Evolutionary conservation across 2,113 vertebrate genomes (phyloP).

Genomic region (Melanerpes aurifrons): DNA sequence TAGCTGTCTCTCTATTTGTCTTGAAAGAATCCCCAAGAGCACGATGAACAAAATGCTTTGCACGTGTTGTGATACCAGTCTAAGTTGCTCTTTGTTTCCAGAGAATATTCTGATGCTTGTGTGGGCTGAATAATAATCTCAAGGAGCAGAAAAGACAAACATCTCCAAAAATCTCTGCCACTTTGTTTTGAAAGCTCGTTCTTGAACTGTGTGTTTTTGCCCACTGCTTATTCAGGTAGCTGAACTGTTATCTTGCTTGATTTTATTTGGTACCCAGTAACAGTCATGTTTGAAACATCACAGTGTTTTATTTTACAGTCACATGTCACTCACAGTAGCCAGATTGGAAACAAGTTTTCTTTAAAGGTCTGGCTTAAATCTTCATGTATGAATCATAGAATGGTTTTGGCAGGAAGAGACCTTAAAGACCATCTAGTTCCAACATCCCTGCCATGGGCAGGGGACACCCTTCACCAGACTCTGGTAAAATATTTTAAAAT

Average conservation of each 20-base stretch:
- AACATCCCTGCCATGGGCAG: not conserved
- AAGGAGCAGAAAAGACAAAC: slow-evolving; percentile 28
- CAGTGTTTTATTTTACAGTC: not conserved
- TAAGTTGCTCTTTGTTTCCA: slow-evolving; percentile 27
- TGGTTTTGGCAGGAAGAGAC: not conserved
- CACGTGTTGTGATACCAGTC: slow-evolving; percentile 55
- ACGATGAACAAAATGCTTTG: slow-evolving; percentile 63
- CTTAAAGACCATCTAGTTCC: not conserved
- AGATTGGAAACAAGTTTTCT: not conserved
- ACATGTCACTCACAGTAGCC: not conserved
- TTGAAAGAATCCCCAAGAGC: slow-evolving; percentile 50
- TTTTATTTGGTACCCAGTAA: slow-evolving; percentile 1
- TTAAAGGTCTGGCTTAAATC: not conserved
- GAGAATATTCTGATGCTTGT: not conserved
- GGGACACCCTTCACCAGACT: not conserved
- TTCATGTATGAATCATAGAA: not conserved
- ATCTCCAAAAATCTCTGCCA: slow-evolving; percentile 6
- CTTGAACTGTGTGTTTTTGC: not conserved
- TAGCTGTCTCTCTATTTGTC: slow-evolving; percentile 52
- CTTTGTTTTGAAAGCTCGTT: slow-evolving; percentile 9
- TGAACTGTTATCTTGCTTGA: slow-evolving; percentile 14
- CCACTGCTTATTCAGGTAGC: not conserved
- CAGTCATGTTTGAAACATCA: slow-evolving; percentile 10
- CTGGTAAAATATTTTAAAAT: not conserved
- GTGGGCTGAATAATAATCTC: slow-evolving; percentile 16